Base-by-base conservation (phyloP, 2,113 vertebrate species). In the Cygnus buccinator region DNA sequence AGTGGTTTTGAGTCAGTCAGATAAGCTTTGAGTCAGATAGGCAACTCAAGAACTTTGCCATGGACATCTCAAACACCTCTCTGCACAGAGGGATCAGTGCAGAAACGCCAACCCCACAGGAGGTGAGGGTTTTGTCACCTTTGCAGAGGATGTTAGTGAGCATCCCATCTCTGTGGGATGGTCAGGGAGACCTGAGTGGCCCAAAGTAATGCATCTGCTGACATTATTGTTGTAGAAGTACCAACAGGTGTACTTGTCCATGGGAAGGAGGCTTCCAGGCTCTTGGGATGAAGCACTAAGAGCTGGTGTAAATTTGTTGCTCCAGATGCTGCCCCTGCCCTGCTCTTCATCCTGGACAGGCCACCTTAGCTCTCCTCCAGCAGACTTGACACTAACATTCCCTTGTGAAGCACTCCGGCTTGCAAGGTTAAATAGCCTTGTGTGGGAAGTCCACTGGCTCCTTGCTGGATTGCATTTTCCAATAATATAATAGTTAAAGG, bases 241-340 rank as follows among this genome's bases (percentile, higher is more conserved):
- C 10, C 21, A 1, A 1, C 20, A 15, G 5, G 8, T 67, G 10
- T 54, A 52, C 35, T 23, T 62, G n/a, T 54, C 33, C 3, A 1
- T 8, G 13, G 54, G 35, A 18, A 81, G 2, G 31, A 10, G 31
- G 16, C 59, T 77, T 81, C n/a, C 37, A 1, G 1, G 17, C 57
- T 48, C 33, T 28, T 39, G 19, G 59, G 58, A 19, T 48, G 26
- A 80, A 87, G 35, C 12, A 44, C 83, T 59, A 65, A 67, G 31
- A 90, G 6, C 35, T 28, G 43, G 25, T 6, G 1, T 23, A 10
- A 18, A 6, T 55, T 89, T 52, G 6, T 25, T 61, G 33, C 35
- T 48, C 57, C 26, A 48, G 26, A 20, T 4, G 37, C 43, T 61
- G 33, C 9, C 5, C 15, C 72, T 59, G 33, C 18, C 25, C 33